These are phyloP conservation scores for Panzeria rudis DNA, from an alignment of 2,888 invertebrate species.

Conservation along the genomic window DNA sequence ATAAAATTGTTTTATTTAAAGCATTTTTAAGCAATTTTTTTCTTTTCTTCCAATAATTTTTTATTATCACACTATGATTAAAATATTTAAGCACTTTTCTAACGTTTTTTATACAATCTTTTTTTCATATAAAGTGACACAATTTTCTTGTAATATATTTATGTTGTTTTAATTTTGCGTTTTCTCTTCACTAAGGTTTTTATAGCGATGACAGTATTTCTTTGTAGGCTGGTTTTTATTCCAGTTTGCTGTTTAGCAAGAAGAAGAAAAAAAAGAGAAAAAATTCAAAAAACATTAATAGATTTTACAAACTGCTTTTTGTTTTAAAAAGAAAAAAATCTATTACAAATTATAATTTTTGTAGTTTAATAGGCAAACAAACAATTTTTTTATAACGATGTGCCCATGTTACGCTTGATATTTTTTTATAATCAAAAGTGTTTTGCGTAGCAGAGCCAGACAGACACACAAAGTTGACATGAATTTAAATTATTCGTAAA, in stretches of 20 bases:
- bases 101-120: neutral
- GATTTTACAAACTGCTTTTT: conserved; percentile 16
- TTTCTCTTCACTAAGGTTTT: neutral
- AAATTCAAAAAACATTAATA: conserved; percentile 14
- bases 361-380: conserved; percentile 47
- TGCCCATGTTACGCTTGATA: neutral
- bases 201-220: conserved; percentile 19
- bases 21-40: conserved; percentile 17
- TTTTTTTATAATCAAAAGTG: neutral
- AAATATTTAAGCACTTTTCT: conserved; percentile 46
- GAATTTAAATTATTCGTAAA: conserved; percentile 29
- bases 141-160: neutral
- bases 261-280: neutral
- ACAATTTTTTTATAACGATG: neutral
- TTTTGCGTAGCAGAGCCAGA: neutral
- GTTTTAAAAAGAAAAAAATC: neutral
- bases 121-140: neutral
- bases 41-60: neutral
- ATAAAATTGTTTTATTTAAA: neutral
- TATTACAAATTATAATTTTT: conserved; percentile 53
- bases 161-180: neutral
- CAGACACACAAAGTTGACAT: neutral
- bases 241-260: neutral
- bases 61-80: conserved; percentile 7
- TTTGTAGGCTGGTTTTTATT: conserved; percentile 16